Conservation (phyloP, 2,888 invertebrate species). For the Dryococelus australis region DNA sequence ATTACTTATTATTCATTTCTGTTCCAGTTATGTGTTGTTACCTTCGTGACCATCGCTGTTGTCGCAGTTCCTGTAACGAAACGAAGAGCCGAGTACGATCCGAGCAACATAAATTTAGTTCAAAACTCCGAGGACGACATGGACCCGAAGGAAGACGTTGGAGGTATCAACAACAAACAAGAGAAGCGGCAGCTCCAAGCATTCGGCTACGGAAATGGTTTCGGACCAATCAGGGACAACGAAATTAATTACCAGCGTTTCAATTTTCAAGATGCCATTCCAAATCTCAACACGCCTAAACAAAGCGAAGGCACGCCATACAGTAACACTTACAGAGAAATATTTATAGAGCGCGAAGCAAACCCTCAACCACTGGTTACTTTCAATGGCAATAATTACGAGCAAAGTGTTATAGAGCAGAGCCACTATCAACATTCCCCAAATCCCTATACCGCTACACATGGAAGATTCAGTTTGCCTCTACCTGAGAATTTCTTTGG, state of each 20-base stretch:
- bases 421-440: background rate
- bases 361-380: background rate
- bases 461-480: background rate
- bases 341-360: background rate
- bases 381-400: background rate
- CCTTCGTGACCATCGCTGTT: background rate
- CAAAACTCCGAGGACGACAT: background rate
- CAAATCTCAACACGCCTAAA: background rate
- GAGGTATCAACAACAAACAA: background rate
- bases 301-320: background rate
- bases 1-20: background rate
- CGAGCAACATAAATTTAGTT: background rate
- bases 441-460: background rate
- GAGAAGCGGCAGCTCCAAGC: background rate
- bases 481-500: background rate
- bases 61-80: background rate
- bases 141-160: background rate
- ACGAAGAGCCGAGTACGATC: background rate
- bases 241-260: background rate
- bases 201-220: background rate
- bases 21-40: background rate
- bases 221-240: background rate
- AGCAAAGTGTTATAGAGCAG: background rate
- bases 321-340: background rate
- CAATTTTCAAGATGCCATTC: background rate